Conservation (phyloP, 2,113 vertebrate species). For the Scomber colias region DNA sequence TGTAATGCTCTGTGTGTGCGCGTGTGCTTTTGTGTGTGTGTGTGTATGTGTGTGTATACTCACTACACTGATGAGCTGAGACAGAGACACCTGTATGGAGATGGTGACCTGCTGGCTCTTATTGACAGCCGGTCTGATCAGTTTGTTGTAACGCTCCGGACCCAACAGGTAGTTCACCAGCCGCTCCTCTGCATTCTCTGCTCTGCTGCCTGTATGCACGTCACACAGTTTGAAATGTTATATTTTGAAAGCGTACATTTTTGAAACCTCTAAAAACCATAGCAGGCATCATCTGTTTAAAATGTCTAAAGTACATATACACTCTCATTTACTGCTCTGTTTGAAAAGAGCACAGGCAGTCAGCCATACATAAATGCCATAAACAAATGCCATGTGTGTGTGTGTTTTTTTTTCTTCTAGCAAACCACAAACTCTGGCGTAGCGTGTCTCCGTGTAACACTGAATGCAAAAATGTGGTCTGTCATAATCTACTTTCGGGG, state of each 20-base stretch:
- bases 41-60: slow-evolving; percentile 31
- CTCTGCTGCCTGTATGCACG: slow-evolving; percentile 66
- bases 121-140: slow-evolving; percentile 86
- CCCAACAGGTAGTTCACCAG: slow-evolving; percentile 84
- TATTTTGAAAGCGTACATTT: not conserved
- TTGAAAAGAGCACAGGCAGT: slow-evolving; percentile 2
- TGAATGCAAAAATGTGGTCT: not conserved
- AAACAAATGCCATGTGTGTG: slow-evolving; percentile 29
- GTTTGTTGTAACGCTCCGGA: slow-evolving; percentile 86
- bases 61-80: slow-evolving; percentile 88
- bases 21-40: not conserved
- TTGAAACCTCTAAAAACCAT: not conserved
- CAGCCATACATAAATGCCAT: slow-evolving; percentile 13
- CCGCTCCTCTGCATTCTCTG: slow-evolving; percentile 85
- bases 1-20: not conserved
- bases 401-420: not conserved
- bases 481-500: no score
- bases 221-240: not conserved
- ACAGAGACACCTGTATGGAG: slow-evolving; percentile 86
- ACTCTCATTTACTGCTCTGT: not conserved
- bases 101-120: slow-evolving; percentile 87
- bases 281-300: not conserved
- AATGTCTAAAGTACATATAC: not conserved
- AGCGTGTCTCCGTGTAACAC: not conserved
- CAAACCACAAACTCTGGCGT: not conserved